Evolutionary conservation across 2,113 vertebrate genomes (phyloP).

Genomic region (Micromys minutus): DNA sequence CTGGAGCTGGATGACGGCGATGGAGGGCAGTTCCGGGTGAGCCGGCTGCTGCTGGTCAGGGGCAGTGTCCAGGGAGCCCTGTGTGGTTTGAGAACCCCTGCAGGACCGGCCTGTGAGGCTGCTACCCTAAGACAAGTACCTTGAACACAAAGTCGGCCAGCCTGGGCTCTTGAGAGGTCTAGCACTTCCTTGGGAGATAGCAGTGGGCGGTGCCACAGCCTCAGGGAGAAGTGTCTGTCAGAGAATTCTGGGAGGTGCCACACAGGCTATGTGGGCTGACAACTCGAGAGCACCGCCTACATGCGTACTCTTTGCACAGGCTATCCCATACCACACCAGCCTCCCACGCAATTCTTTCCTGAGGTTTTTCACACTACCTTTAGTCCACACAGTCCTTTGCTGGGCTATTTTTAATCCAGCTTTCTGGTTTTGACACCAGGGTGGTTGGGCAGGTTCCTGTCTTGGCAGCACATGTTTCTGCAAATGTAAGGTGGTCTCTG

Average conservation of each 20-base stretch:
- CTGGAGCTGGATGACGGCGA: slow-evolving; percentile 98
- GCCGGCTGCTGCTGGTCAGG: slow-evolving; percentile 20
- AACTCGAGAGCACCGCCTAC: background rate
- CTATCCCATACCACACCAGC: too few relatives aligned
- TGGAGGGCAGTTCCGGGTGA: slow-evolving; percentile 96
- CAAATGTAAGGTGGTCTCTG: background rate
- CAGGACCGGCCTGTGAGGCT: background rate
- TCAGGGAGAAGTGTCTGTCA: background rate
- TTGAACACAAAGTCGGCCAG: accelerated
- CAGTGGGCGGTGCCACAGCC: background rate
- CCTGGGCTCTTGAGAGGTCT: background rate
- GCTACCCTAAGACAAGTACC: background rate
- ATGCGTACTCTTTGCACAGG: accelerated
- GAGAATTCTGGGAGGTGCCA: too few relatives aligned
- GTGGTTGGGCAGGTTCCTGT: background rate
- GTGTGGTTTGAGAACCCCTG: background rate
- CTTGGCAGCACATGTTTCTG: background rate
- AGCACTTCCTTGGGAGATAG: accelerated
- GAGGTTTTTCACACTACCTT: background rate
- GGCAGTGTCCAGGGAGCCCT: background rate
- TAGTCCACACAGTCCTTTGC: accelerated
- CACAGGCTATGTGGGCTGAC: too few relatives aligned
- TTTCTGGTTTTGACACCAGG: background rate
- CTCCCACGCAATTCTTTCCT: accelerated
- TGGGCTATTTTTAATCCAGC: background rate